These are phyloP conservation scores for Zosterops japonicus DNA, from an alignment of 2,113 vertebrate genomes.

Conservation along the genomic window DNA sequence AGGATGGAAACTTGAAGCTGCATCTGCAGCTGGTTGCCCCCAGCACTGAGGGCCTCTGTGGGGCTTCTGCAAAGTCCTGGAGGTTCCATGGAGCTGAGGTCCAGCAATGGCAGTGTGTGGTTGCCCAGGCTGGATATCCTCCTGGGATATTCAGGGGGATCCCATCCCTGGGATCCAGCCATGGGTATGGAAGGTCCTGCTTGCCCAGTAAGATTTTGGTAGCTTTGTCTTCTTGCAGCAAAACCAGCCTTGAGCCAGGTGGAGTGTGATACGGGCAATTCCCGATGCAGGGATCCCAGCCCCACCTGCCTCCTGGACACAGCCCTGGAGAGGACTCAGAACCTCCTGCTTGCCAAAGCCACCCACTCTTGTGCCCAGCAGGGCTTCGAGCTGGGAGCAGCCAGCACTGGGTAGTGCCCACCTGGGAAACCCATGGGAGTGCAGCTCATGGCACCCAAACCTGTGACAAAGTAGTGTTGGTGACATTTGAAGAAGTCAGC, in stretches of 20 bases:
- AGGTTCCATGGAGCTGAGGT: rapidly evolving
- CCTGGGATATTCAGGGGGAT: rapidly evolving
- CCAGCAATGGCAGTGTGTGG: not conserved
- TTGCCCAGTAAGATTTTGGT: not conserved
- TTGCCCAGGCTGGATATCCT: not conserved
- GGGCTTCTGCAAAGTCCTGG: not conserved
- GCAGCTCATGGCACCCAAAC: rapidly evolving
- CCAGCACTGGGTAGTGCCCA: rapidly evolving
- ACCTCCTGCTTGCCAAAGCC: not conserved
- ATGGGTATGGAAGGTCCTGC: rapidly evolving
- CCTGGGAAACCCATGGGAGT: not conserved
- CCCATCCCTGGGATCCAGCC: rapidly evolving
- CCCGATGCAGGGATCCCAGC: rapidly evolving
- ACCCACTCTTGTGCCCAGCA: rapidly evolving
- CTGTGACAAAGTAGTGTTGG: rapidly evolving
- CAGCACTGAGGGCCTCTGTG: not conserved
- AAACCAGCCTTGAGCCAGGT: not conserved
- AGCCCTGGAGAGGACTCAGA: rapidly evolving
- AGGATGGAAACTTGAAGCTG: not conserved
- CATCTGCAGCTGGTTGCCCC: rapidly evolving
- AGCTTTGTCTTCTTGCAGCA: not conserved
- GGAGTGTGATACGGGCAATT: not conserved
- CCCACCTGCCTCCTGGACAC: rapidly evolving
- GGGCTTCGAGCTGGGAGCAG: rapidly evolving
- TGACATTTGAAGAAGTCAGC: not conserved